A percentile compares a stretch with the other conserved stretches of the same genome.
phyloP scores from a whole-genome alignment of 2,797 vertebrate genomes.

The Borostomias antarcticus region DNA sequence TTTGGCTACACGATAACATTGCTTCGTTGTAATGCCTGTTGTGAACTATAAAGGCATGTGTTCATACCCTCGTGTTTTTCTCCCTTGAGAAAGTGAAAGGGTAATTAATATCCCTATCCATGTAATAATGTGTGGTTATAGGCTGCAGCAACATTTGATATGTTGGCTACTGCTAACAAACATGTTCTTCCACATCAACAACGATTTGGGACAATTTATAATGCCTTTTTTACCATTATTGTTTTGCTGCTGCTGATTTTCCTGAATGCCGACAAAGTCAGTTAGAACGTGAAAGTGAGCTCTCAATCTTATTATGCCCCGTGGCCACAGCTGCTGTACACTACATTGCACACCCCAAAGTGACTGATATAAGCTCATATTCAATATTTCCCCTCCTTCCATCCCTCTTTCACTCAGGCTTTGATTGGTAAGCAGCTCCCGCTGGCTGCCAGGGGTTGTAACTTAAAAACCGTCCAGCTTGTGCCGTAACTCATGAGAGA shows the following conservation, averaged over 20 bases:
- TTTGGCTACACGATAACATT: too few species aligned
- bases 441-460: constrained; percentile 54
- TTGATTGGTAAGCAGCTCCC: constrained; percentile 58
- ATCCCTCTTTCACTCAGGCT: constrained; percentile 27
- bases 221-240: too few species aligned
- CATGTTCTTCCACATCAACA: too few species aligned
- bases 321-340: neutral
- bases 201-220: too few species aligned
- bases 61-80: too few species aligned
- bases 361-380: neutral
- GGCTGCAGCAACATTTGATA: too few species aligned
- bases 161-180: too few species aligned
- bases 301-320: neutral
- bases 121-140: too few species aligned
- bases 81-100: too few species aligned
- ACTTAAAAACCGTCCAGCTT: constrained; percentile 62
- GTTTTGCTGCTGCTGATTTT: neutral
- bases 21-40: too few species aligned
- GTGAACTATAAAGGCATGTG: too few species aligned
- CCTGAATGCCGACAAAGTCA: neutral
- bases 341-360: neutral
- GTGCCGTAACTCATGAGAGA: constrained; percentile 70
- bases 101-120: too few species aligned
- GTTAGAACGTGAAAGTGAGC: neutral
- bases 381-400: constrained; percentile 11